These are phyloP conservation scores for Xanthorhoe spadicearia DNA, from an alignment of 2,888 invertebrate genomes.

Conservation along the genomic window DNA sequence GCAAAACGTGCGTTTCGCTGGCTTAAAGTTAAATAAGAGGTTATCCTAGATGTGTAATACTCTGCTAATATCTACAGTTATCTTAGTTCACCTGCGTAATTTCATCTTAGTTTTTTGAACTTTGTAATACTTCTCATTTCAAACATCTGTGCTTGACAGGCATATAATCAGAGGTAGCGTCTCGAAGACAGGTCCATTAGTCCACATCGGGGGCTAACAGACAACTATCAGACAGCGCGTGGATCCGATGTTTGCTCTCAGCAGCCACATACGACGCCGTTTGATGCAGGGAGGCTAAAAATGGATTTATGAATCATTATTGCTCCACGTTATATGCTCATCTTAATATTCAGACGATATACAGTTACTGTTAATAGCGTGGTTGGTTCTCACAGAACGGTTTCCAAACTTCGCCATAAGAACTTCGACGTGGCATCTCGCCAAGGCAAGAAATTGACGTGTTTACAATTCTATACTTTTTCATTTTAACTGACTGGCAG, in stretches of 20 bases:
- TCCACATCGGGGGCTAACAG: conserved; percentile 4
- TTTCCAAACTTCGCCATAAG: neutral
- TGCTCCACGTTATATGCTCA: neutral
- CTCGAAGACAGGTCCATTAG: conserved; percentile 20
- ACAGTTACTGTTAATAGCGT: neutral
- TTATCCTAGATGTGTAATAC: no score
- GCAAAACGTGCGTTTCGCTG: no score
- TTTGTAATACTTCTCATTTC: neutral
- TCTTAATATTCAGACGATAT: neutral
- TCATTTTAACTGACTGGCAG: neutral
- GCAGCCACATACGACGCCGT: conserved; percentile 5
- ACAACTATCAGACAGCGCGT: conserved; percentile 4
- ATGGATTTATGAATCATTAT: conserved; percentile 13
- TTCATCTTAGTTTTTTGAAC: no score
- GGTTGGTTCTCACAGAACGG: neutral
- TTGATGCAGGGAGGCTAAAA: conserved; percentile 12
- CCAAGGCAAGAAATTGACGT: neutral
- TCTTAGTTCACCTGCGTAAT: no score
- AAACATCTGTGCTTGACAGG: neutral
- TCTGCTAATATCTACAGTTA: no score
- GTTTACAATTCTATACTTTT: neutral
- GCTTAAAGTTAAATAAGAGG: no score
- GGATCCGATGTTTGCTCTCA: conserved; percentile 8
- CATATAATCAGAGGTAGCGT: neutral
- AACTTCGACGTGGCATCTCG: neutral